Evolutionary conservation across 2,888 invertebrate species (phyloP).

Genomic region (Brachyptera risi): DNA sequence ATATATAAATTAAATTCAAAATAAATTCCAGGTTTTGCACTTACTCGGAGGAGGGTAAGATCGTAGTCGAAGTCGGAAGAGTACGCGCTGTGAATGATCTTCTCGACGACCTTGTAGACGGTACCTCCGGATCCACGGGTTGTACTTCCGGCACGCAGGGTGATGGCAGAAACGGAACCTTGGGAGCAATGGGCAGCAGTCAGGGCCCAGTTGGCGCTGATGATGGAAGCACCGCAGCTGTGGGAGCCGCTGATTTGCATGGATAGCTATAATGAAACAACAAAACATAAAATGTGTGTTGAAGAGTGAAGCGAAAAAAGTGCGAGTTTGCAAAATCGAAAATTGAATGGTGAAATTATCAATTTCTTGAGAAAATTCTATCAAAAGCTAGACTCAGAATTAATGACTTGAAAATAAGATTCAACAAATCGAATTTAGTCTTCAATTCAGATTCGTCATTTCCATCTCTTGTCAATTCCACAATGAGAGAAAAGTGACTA

Average conservation of each 20-base stretch:
- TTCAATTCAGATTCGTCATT: no score
- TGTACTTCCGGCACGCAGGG: conserved; percentile 38
- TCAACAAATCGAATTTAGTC: no score
- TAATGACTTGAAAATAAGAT: no score
- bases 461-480: no score
- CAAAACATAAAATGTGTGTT: no score
- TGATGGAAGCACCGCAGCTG: conserved; percentile 35
- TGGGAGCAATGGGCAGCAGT: conserved; percentile 38
- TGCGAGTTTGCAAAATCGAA: no score
- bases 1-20: no score
- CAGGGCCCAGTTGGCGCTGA: conserved; percentile 37
- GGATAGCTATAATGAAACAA: conserved; percentile 23
- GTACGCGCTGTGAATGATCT: conserved; percentile 43
- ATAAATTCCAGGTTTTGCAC: no score
- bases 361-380: no score
- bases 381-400: not conserved
- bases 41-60: conserved; percentile 40
- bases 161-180: conserved; percentile 12
- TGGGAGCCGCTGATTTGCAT: conserved; percentile 36
- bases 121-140: conserved; percentile 34
- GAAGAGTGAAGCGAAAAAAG: no score
- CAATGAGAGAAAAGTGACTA: no score
- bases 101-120: conserved; percentile 36
- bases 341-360: no score
- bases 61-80: conserved; percentile 45